A percentile compares a stretch with the other conserved stretches of the same genome.
These are phyloP conservation scores for Cyprinus carpio DNA, from an alignment of 2,113 vertebrate genomes.

Conservation along the genomic window DNA sequence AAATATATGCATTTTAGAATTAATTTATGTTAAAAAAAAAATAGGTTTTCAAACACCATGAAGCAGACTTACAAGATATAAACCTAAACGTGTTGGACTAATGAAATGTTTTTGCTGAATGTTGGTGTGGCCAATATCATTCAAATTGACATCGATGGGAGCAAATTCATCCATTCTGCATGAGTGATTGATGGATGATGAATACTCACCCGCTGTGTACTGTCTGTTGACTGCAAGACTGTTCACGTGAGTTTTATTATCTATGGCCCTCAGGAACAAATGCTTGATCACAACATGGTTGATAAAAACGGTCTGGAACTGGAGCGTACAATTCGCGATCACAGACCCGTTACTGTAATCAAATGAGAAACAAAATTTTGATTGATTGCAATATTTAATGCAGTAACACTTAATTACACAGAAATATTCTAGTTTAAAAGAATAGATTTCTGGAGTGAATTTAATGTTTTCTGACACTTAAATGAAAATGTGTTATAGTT, in stretches of 20 bases:
- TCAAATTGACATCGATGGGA: neutral
- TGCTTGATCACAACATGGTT: accelerated
- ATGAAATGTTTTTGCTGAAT: neutral
- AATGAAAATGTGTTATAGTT: neutral
- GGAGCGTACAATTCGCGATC: constrained; percentile 53
- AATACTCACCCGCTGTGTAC: constrained; percentile 53
- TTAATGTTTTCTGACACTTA: neutral
- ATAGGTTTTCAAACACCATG: neutral
- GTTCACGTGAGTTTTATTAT: neutral
- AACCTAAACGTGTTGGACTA: neutral
- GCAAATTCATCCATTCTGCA: neutral
- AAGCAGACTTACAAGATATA: neutral
- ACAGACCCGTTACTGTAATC: constrained; percentile 61
- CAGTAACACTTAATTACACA: neutral
- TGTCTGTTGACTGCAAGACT: constrained; percentile 43
- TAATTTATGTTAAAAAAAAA: neutral
- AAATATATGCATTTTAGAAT: too few species aligned
- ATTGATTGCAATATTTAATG: neutral
- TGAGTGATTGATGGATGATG: neutral
- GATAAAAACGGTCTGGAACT: constrained; percentile 9
- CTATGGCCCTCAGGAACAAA: accelerated
- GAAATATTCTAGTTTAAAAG: neutral
- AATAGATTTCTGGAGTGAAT: too few species aligned
- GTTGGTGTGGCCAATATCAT: neutral
- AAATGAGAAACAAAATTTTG: constrained; percentile 1